phyloP scores from a whole-genome alignment of 2,888 invertebrate genomes.

The Tachina grossa region DNA sequence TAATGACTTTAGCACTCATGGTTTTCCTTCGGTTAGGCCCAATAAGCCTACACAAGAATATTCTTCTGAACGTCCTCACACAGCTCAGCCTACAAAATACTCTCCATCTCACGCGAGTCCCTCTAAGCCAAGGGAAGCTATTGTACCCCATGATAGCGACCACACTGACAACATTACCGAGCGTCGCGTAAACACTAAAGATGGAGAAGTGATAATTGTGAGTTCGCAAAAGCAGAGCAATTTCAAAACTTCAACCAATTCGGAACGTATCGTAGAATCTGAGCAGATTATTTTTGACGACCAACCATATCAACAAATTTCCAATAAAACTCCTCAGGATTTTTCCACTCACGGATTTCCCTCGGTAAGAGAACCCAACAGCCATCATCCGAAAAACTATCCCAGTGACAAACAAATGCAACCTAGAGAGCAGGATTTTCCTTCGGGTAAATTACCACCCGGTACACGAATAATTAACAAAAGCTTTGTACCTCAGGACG shows the following conservation, averaged over 20 bases:
- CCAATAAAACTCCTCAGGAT: slow-evolving; percentile 55
- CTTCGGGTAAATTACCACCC: slow-evolving; percentile 50
- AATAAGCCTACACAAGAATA: slow-evolving; percentile 78
- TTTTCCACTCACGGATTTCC: slow-evolving; percentile 74
- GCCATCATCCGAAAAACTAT: slow-evolving; percentile 48
- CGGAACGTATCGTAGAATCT: slow-evolving; percentile 76
- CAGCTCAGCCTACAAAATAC: slow-evolving; percentile 20
- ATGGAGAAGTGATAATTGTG: slow-evolving; percentile 76
- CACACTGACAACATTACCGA: slow-evolving; percentile 52
- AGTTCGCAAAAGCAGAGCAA: slow-evolving; percentile 77
- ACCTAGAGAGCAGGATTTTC: slow-evolving; percentile 51
- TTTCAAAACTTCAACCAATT: slow-evolving; percentile 76
- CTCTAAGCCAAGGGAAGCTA: slow-evolving; percentile 29
- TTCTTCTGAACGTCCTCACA: slow-evolving; percentile 74
- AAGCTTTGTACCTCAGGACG: slow-evolving; percentile 4
- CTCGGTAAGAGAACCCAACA: slow-evolving; percentile 60
- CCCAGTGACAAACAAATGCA: slow-evolving; percentile 44
- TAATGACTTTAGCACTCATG: slow-evolving; percentile 76
- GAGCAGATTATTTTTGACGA: slow-evolving; percentile 74
- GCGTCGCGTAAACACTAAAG: slow-evolving; percentile 66
- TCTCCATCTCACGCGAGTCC: slow-evolving; percentile 21
- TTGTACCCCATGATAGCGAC: slow-evolving; percentile 41
- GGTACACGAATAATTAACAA: slow-evolving; percentile 32
- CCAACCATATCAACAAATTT: slow-evolving; percentile 44
- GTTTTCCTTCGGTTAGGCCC: slow-evolving; percentile 77